These are phyloP conservation scores for Neomicropteryx cornuta DNA, from an alignment of 1,140 invertebrate species.

Conservation along the genomic window DNA sequence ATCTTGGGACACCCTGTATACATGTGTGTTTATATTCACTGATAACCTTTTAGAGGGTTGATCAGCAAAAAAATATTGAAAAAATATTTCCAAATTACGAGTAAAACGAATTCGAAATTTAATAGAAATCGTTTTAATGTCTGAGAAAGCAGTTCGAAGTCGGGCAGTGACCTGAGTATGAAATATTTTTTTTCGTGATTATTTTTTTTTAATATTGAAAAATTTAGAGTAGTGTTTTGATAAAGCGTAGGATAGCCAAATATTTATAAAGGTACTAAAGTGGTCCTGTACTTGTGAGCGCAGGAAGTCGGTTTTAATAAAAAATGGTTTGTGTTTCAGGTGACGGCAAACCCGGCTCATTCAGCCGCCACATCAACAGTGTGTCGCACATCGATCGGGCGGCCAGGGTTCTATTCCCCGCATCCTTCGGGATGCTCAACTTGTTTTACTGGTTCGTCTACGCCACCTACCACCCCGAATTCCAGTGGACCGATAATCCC, in stretches of 20 bases:
- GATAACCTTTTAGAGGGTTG: too few species aligned
- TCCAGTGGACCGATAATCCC: constrained; percentile 56
- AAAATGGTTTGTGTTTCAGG: constrained; percentile 14
- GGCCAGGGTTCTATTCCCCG: constrained; percentile 75
- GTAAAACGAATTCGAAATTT: too few species aligned
- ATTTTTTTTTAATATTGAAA: too few species aligned
- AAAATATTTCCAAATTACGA: too few species aligned
- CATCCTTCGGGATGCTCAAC: constrained; percentile 75
- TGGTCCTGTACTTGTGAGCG: constrained; percentile 7
- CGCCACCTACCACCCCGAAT: constrained; percentile 57
- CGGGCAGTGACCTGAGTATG: too few species aligned
- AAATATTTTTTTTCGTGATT: too few species aligned
- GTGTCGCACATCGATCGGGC: constrained; percentile 80
- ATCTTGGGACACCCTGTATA: too few species aligned
- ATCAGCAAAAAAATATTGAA: too few species aligned
- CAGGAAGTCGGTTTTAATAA: constrained; percentile 23
- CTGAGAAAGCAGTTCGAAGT: too few species aligned
- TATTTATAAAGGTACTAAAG: neutral
- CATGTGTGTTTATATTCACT: too few species aligned
- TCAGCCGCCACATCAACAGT: constrained; percentile 66
- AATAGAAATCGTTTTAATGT: too few species aligned
- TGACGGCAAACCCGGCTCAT: constrained; percentile 39
- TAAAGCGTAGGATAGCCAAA: neutral
- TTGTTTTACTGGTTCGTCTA: constrained; percentile 81
- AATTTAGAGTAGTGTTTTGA: neutral